Base-by-base conservation (phyloP, 2,888 invertebrate species). In the Acleris emargana region DNA sequence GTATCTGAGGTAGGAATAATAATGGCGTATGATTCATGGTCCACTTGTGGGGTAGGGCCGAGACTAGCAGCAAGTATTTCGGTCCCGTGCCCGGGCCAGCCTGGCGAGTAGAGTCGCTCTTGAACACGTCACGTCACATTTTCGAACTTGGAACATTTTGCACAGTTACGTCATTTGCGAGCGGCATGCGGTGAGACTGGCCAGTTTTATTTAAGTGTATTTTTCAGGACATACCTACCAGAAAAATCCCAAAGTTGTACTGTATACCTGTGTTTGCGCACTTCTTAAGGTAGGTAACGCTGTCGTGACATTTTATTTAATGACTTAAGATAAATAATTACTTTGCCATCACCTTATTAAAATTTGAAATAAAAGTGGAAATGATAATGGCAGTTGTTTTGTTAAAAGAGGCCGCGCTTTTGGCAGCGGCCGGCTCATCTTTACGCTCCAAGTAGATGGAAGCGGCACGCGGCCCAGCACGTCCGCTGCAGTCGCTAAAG, bases 401-500 rank as follows among this genome's bases (percentile, higher is more conserved):
- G 52, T 22, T 32, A 63, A 25, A 20, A 42, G 42, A 32, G 16
- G 38, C 6, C 45, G 38, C 47, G 47, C 47, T 69, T 76, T 72
- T 71, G 54, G 54, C 67, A 68, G 58, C 67, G 47, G 49, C 17
- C 53, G 57, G 50, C 28, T 42, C 71, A 67, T 60, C 61, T 57
- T 66, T 57, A 55, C 57, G 66, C 28, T 55, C n/a, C 61, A 57
- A 68, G 62, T 63, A 58, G 63, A 58, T 53, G 58, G 59, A 53
- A 59, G 59, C 62, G 67, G 54, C 57, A 60, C 63, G 60, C 53
- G 54, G 62, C 53, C 62, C 62, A n/a, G 64, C 64, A 68, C 76
- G 69, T 73, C 68, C 59, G 76, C 71, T 79, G 81, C 83, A 79
- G 76, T 80, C 73, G 80, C 83, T 85, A 85, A 84, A 86, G 87